Base-by-base conservation (phyloP, 1,140 invertebrate genomes). In the Euborellia annulipes region DNA sequence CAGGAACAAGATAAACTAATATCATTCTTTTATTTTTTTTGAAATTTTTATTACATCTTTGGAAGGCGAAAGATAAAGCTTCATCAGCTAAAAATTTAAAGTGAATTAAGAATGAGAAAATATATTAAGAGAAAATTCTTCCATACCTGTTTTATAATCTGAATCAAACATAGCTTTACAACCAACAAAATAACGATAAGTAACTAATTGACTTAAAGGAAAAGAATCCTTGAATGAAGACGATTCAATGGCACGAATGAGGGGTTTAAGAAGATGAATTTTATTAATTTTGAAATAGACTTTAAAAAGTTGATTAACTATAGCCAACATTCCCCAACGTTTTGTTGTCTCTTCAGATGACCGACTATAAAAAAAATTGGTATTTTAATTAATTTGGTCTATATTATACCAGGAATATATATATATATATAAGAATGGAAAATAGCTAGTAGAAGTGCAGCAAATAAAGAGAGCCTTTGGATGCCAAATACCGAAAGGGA, bases 201-300 rank as follows among this genome's bases (percentile, higher is more conserved):
- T 97, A 36, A 92, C 82, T 61, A 93, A 86, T 67, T 85, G 83
- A 19, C 79, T 78, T 46, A 86, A 60, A 27, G 82, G 78, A 63
- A 94, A 98, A 45, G 78, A 75, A 39, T 94, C 85, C 62, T 90
- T 93, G 38, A 88, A 81, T 1, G 78, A 73, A 13, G 84, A 85
- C 20, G 86, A 86, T 52, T 97, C 92, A 52, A 98, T 95, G 2
- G 93, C 92, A 55, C 94, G 72, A 51, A 97, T 95, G 11, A 98
- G 67, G 0, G 94, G 93, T 66, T 92, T 97, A 61, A 93, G 95
- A 22, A 98, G 66, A 71, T 97, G 91, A 3, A 98, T 62, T 63
- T 96, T 95, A 60, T 97, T 98, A 30, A 96, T 95, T 51, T 82
- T 76, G 59, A 97, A 98, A 63, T 98, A 98, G 3, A 98, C 87